phyloP scores from a whole-genome alignment of 2,888 invertebrate species.

The Drepana falcataria region DNA sequence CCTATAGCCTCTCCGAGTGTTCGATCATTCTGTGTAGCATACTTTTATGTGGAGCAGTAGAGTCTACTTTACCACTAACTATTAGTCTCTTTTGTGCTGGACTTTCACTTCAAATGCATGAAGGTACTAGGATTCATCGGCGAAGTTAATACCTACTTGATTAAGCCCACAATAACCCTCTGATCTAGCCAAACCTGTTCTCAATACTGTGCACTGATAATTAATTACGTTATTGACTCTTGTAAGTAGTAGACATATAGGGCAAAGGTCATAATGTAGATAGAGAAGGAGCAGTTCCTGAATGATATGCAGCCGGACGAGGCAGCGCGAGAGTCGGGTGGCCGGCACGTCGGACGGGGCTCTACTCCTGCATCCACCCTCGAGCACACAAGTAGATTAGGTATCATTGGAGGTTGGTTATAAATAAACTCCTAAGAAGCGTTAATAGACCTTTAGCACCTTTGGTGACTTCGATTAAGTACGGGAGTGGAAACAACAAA shows the following conservation, averaged over 20 bases:
- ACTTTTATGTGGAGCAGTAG: background rate
- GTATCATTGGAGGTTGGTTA: conserved; percentile 29
- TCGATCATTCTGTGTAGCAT: no score
- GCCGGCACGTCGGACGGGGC: conserved; percentile 5
- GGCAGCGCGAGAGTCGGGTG: conserved; percentile 9
- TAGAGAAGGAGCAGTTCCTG: conserved; percentile 19
- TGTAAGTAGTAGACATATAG: conserved; percentile 28
- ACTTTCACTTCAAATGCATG: conserved; percentile 43
- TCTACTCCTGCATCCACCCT: conserved; percentile 13
- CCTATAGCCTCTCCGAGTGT: background rate
- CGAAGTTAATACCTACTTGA: conserved; percentile 35
- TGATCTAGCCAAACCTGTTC: conserved; percentile 27
- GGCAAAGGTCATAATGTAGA: conserved; percentile 15
- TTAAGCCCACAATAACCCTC: conserved; percentile 47
- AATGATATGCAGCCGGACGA: conserved; percentile 28
- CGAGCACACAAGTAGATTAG: conserved; percentile 32
- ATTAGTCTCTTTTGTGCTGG: conserved; percentile 14
- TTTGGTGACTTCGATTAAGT: conserved; percentile 66
- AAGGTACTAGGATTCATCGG: conserved; percentile 55
- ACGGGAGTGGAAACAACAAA: conserved; percentile 71
- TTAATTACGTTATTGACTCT: conserved; percentile 16
- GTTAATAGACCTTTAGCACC: conserved; percentile 77
- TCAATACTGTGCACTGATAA: conserved; percentile 21
- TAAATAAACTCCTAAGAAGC: conserved; percentile 64
- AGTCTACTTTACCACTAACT: background rate